A percentile compares a stretch with the other conserved stretches of the same genome.
These are phyloP conservation scores for Danio jaintianensis DNA, from an alignment of 2,797 vertebrate species.

Conservation along the genomic window DNA sequence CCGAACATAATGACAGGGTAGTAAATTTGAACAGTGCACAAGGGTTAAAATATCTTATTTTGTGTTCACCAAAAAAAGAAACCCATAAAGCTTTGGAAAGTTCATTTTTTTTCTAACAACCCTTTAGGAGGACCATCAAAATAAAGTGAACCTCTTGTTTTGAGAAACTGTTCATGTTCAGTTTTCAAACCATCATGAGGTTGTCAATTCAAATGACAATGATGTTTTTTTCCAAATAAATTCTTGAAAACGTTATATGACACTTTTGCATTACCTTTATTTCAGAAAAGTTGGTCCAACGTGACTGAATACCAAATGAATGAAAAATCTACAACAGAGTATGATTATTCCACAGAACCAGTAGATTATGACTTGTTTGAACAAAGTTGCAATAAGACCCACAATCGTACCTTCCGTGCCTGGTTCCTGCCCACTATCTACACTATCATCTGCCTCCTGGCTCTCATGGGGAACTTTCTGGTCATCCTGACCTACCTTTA, in stretches of 20 bases:
- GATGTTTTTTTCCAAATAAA: not conserved
- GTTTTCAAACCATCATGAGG: not conserved
- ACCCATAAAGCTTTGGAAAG: too few relatives aligned
- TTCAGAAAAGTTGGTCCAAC: constrained; percentile 71
- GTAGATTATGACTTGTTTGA: constrained; percentile 75
- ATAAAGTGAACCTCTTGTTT: too few relatives aligned
- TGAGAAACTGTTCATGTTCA: not conserved
- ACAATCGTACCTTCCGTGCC: constrained; percentile 82
- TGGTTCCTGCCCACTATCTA: constrained; percentile 88
- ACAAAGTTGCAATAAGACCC: constrained; percentile 74
- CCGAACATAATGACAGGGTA: too few relatives aligned
- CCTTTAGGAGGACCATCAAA: too few relatives aligned
- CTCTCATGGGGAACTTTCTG: constrained; percentile 88
- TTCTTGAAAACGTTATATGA: not conserved
- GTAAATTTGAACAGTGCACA: too few relatives aligned
- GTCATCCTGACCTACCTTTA: constrained; percentile 91
- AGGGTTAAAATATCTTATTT: too few relatives aligned
- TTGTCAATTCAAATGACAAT: not conserved
- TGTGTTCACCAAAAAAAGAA: too few relatives aligned
- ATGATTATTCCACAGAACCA: constrained; percentile 54
- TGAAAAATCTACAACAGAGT: not conserved
- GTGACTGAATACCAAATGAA: constrained; percentile 41
- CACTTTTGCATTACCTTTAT: constrained; percentile 56
- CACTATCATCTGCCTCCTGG: constrained; percentile 84
- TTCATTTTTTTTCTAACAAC: too few relatives aligned